Evolutionary conservation across 1,140 invertebrate species (phyloP).

Genomic region (Uloborus diversus): DNA sequence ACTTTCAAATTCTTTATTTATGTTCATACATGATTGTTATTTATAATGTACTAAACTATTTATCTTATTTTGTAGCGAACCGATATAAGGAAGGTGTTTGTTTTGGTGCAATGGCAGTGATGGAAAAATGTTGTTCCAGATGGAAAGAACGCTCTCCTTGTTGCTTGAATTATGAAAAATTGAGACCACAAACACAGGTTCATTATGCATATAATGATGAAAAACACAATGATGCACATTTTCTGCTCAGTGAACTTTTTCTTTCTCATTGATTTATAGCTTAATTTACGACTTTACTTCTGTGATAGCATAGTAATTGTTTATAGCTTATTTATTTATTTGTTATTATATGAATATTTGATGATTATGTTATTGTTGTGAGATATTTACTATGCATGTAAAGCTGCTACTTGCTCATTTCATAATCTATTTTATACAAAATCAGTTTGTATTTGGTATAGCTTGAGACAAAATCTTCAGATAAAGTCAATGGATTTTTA

Average conservation of each 20-base stretch:
- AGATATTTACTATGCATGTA: no score
- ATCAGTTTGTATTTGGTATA: no score
- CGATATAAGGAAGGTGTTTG: conserved; percentile 44
- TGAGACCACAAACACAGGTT: conserved; percentile 1
- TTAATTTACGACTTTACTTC: background rate
- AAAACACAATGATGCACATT: conserved; percentile 19
- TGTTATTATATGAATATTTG: no score
- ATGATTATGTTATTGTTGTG: no score
- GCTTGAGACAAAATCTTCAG: no score
- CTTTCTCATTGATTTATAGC: conserved; percentile 13
- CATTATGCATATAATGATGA: background rate
- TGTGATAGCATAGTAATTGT: background rate
- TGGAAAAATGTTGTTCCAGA: conserved; percentile 45
- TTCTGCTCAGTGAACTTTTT: conserved; percentile 33
- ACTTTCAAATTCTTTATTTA: no score
- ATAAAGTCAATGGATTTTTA: no score
- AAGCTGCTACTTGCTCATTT: no score
- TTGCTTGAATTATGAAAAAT: conserved; percentile 42
- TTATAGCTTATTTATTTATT: no score
- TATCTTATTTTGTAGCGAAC: conserved; percentile 23
- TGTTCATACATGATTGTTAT: no score
- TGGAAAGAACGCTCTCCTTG: conserved; percentile 47
- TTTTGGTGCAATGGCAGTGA: conserved; percentile 28
- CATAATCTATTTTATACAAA: no score
- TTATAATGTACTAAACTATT: no score